phyloP scores from a whole-genome alignment of 2,797 vertebrate species.

The Rhyacichthys aspro region DNA sequence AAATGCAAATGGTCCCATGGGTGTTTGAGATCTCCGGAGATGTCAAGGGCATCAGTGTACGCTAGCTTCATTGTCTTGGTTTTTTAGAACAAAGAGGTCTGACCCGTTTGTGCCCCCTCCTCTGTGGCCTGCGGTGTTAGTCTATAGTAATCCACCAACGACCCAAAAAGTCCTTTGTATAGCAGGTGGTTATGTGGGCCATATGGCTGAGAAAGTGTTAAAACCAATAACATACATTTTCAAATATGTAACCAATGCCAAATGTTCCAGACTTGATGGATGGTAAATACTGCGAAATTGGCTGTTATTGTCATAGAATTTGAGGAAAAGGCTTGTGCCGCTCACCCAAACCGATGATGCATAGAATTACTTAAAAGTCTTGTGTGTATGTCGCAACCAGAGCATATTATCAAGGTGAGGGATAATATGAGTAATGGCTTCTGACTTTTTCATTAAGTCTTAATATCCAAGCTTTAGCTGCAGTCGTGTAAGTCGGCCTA shows the following conservation, averaged over 20 bases:
- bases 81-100: conserved; percentile 26
- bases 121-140: conserved; percentile 27
- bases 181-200: conserved; percentile 72
- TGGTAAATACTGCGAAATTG: not conserved
- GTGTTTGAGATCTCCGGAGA: conserved; percentile 25
- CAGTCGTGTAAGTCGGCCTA: not conserved
- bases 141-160: conserved; percentile 62
- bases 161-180: conserved; percentile 68
- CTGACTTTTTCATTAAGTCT: conserved; percentile 26
- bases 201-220: conserved; percentile 50
- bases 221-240: not conserved
- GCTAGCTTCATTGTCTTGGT: conserved; percentile 37
- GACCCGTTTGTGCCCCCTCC: conserved; percentile 64
- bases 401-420: conserved; percentile 9
- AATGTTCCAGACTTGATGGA: not conserved
- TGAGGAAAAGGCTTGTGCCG: conserved; percentile 16
- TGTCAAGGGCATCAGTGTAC: conserved; percentile 19
- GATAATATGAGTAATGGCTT: conserved; percentile 24
- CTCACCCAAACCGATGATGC: conserved; percentile 14
- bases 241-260: too few relatives aligned
- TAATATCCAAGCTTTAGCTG: conserved; percentile 9
- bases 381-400: not conserved
- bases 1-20: conserved; percentile 30
- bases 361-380: conserved; percentile 24
- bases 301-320: conserved; percentile 1